These are phyloP conservation scores for Mungos mungo DNA, from an alignment of 2,113 vertebrate species.

Conservation along the genomic window DNA sequence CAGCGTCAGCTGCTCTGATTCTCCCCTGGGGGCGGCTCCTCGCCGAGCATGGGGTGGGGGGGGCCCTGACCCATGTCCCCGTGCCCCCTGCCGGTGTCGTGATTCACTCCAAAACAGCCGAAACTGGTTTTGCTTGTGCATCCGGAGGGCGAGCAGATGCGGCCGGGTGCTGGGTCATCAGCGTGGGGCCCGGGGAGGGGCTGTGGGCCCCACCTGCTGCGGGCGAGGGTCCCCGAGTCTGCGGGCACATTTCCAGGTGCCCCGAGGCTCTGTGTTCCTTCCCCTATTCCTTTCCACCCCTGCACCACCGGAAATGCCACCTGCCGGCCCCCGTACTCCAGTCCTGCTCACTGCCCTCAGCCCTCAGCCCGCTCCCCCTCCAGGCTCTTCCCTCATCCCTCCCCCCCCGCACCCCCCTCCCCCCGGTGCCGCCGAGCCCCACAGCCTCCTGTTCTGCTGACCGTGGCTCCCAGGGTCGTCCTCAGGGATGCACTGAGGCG, in stretches of 20 bases:
- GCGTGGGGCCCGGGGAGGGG: too few relatives aligned
- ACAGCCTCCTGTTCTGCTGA: not conserved
- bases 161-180: accelerated
- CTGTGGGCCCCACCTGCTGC: accelerated
- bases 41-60: not conserved
- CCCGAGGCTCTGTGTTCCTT: not conserved
- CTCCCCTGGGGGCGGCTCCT: accelerated
- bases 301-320: not conserved
- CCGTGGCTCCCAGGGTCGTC: accelerated
- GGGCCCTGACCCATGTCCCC: not conserved
- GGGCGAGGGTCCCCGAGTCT: not conserved
- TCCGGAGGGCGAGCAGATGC: not conserved
- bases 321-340: not conserved
- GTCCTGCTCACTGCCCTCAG: accelerated
- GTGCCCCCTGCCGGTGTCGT: not conserved
- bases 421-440: accelerated
- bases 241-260: not conserved
- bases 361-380: not conserved
- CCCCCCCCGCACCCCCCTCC: accelerated
- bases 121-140: not conserved
- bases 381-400: too few relatives aligned
- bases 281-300: not conserved
- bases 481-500: not conserved
- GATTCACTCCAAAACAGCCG: not conserved
- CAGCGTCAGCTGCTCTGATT: accelerated